Conservation (phyloP, 2,113 vertebrate genomes). For the Odontesthes bonariensis region DNA sequence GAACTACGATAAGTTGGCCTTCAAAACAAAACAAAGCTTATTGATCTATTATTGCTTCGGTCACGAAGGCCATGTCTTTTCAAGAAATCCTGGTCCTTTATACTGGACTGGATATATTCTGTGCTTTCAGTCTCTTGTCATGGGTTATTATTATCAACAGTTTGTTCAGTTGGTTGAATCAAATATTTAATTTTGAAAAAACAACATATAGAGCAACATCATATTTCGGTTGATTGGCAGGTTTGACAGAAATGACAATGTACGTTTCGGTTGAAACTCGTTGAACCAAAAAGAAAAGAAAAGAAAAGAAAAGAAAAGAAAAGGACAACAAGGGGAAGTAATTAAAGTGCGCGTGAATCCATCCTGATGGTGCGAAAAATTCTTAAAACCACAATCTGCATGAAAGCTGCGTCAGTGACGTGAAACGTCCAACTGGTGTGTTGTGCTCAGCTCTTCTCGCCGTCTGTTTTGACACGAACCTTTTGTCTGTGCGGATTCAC, state of each 20-base stretch:
- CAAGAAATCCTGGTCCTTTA: not conserved
- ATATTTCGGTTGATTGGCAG: not conserved
- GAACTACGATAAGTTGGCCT: not conserved
- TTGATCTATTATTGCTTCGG: not conserved
- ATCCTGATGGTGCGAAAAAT: not conserved
- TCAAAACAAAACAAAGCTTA: constrained; percentile 34
- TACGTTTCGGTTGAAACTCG: not conserved
- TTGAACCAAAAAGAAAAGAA: not conserved
- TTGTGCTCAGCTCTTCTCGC: not conserved
- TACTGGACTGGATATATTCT: not conserved
- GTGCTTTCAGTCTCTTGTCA: not conserved
- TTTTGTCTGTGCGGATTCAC: not conserved
- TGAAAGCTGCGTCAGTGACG: not conserved
- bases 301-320: not conserved
- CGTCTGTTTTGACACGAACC: not conserved
- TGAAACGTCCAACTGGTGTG: not conserved
- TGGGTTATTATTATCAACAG: no score
- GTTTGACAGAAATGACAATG: no score
- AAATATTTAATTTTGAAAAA: constrained; percentile 52
- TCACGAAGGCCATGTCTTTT: not conserved
- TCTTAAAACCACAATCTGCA: no score
- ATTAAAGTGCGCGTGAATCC: not conserved
- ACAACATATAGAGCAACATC: accelerated
- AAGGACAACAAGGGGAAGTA: not conserved
- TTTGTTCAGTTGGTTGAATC: not conserved